Evolutionary conservation across 2,888 invertebrate species (phyloP), one percentile per base, ranked within the genome.

Genomic region (Petrolisthes cinctipes): DNA sequence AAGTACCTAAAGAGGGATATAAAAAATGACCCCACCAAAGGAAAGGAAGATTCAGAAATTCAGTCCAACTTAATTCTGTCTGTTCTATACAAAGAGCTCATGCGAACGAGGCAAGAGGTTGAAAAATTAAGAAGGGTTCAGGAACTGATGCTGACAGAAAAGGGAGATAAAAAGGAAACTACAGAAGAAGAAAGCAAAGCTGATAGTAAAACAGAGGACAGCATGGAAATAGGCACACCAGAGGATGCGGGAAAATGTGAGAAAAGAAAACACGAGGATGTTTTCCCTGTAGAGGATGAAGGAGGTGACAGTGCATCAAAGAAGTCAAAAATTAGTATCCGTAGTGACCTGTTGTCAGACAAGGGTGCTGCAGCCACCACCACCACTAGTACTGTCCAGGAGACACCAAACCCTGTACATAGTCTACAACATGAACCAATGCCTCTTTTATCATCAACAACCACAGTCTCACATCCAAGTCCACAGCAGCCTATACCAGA

Each of bases 81-180:
- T 57, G 88, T 82, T 11, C 56, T 88, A 11, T 88, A 90, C 51
- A 84, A 90, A 66, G 83, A 86, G 57, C 66, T 90, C 54, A 73
- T 86, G 84, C 83, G 75, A 78, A 88, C 90, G 71, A 71, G 89
- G 53, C 86, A 90, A 57, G 88, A 88, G 82, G 86, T 90, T 57
- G 86, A 90, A 82, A 89, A 86, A 23, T 79, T 89, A 3, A 71
- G 87, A 23, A 89, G 88, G 71, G 81, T 85, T 17, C 89, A 89
- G 20, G 89, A 89, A 80, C 78, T 76, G 51, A 89, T 89, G 89
- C 83, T 87, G 17, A 88, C 87, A n/a, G 83, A 75, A 54, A 85
- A 88, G 57, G 85, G 61, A 71, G 88, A 88, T 11, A 88, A 81
- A n/a, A 83, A 80, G 53, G 87, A 88, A 17, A 83, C 84, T n/a